Evolutionary conservation across 2,888 invertebrate genomes (phyloP), one percentile per base, ranked within the genome.

Genomic region (Oeneis ivallda): DNA sequence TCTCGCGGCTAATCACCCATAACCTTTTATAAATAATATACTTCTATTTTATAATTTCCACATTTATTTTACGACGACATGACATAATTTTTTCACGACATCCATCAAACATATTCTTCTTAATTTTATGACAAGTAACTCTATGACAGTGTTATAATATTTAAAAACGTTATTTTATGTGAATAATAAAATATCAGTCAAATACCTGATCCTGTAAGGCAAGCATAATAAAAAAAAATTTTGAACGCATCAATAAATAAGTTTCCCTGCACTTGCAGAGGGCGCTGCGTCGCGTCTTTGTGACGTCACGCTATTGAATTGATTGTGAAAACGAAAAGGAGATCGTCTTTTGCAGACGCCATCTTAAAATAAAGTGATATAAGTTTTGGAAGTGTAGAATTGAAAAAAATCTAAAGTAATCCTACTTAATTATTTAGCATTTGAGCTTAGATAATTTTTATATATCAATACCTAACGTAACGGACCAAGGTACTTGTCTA

Each of bases 401-500:
- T 84, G 79, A 87, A 84, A 79, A 82, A 89, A 91, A 92, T 91
- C 90, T 83, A 82, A 87, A 92, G 90, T 90, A 89, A 92, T 92
- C 92, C 79, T 80, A 76, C 77, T 80, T 82, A 72, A 80, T 83
- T 82, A 81, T 80, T 80, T 84, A 85, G 81, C 76, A 82, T 85
- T 86, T 81, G 82, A 81, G 83, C 82, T 87, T 84, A 85, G 78
- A 78, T 83, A 83, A 79, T 86, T 86, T 84, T 84, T 79, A 83
- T 81, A 82, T 77, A 73, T 76, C 82, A 77, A 89, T 92, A 94
- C 93, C 93, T 93, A 94, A 93, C 94, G 93, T 95, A 94, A 95
- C 95, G 95, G 94, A 95, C 95, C 95, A 94, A 95, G 95, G 95
- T 95, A 93, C 86, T 92, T 79, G 75, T 78, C 81, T 92, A 93